These are phyloP conservation scores for Rhimphoctona megacephalus DNA, from an alignment of 2,888 invertebrate genomes.

Conservation along the genomic window DNA sequence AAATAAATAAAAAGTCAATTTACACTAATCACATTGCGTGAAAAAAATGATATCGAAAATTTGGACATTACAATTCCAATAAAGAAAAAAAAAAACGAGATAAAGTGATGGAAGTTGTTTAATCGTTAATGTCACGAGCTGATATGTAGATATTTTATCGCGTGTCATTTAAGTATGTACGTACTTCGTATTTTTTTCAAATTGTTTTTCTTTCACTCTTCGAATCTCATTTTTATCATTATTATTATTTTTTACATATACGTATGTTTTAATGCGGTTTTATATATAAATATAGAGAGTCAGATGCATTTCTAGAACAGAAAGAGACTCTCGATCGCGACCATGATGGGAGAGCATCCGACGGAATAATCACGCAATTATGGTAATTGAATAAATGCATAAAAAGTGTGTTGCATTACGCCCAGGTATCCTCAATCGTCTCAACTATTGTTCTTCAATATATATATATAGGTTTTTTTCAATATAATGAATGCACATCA, in stretches of 20 bases:
- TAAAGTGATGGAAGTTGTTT: slow-evolving; percentile 27
- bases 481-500: slow-evolving; percentile 66
- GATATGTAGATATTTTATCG: slow-evolving; percentile 78
- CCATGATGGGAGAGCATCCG: slow-evolving; percentile 62
- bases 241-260: neutral
- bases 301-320: slow-evolving; percentile 42
- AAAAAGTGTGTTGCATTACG: slow-evolving; percentile 73
- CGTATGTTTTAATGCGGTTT: neutral
- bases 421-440: slow-evolving; percentile 70
- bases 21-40: neutral
- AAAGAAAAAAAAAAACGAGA: slow-evolving; percentile 52
- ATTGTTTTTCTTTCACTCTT: slow-evolving; percentile 67
- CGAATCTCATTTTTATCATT: slow-evolving; percentile 62
- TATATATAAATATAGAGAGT: slow-evolving; percentile 10
- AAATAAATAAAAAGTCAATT: neutral
- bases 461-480: slow-evolving; percentile 12
- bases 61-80: neutral
- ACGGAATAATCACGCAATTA: slow-evolving; percentile 83
- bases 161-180: slow-evolving; percentile 75
- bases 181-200: slow-evolving; percentile 19
- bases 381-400: slow-evolving; percentile 83
- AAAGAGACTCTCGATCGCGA: slow-evolving; percentile 42
- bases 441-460: slow-evolving; percentile 59
- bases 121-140: slow-evolving; percentile 78
- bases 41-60: slow-evolving; percentile 5